These are phyloP conservation scores for Mimumesa dahlbomi DNA, from an alignment of 2,888 invertebrate genomes.

Conservation along the genomic window DNA sequence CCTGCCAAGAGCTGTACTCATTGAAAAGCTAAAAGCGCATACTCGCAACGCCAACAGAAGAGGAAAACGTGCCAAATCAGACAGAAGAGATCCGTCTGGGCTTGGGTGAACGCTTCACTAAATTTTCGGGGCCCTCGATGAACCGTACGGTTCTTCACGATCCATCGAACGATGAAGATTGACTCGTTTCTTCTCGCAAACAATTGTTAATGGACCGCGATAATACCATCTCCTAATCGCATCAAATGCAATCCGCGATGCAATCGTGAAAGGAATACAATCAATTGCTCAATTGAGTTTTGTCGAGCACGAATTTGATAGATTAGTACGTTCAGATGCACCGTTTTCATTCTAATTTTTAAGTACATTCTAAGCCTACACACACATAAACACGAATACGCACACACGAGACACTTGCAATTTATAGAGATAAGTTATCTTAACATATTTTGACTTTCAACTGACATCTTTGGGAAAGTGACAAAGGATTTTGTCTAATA, in stretches of 20 bases:
- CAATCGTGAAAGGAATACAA: conserved; percentile 40
- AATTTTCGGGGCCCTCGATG: conserved; percentile 63
- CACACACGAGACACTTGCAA: too few relatives aligned
- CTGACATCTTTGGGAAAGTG: too few relatives aligned
- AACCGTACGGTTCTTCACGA: conserved; percentile 56
- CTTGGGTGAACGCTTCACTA: conserved; percentile 67
- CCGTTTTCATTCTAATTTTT: too few relatives aligned
- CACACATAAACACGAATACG: too few relatives aligned
- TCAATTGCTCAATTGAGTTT: conserved; percentile 46
- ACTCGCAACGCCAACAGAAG: conserved; percentile 55
- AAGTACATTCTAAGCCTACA: too few relatives aligned
- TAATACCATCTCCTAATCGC: conserved; percentile 66
- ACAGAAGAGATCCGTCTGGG: conserved; percentile 70
- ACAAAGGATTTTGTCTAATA: too few relatives aligned
- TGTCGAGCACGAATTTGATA: background rate
- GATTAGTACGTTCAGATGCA: background rate
- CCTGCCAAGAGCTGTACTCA: conserved; percentile 5
- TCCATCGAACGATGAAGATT: conserved; percentile 66
- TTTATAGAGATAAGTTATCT: too few relatives aligned
- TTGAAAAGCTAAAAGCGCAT: conserved; percentile 28
- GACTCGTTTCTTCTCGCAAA: conserved; percentile 67
- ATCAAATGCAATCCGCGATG: conserved; percentile 47
- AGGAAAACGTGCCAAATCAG: conserved; percentile 70
- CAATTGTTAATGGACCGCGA: conserved; percentile 74
- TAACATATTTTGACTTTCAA: too few relatives aligned